Conservation (phyloP, 2,113 vertebrate species). For the Pampusana beccarii region DNA sequence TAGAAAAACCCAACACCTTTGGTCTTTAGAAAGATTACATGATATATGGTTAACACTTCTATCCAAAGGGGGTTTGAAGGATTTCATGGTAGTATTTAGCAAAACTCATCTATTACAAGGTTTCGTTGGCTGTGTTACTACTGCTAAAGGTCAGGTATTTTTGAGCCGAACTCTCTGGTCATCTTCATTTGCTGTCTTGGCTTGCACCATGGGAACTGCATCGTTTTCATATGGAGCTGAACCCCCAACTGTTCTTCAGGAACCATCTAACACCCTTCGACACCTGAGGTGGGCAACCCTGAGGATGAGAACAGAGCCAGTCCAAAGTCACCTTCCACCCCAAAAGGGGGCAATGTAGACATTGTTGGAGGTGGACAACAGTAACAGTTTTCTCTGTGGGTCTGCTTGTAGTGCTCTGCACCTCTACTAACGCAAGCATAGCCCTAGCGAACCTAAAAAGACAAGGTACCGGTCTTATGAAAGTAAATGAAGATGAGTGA, state of each 20-base stretch:
- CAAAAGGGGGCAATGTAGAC: not conserved
- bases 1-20: not conserved
- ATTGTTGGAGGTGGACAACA: not conserved
- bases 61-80: not conserved
- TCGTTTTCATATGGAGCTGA: not conserved
- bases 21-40: not conserved
- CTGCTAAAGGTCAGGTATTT: not conserved
- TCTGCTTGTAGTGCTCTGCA: not conserved
- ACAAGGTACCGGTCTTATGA: not conserved
- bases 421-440: not conserved
- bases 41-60: not conserved
- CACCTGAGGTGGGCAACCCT: not conserved
- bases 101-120: not conserved
- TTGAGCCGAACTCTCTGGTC: not conserved
- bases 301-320: not conserved
- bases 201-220: accelerated
- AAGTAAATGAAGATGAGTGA: not conserved
- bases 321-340: not conserved
- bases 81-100: not conserved
- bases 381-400: not conserved
- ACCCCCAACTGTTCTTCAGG: not conserved
- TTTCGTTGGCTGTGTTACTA: not conserved
- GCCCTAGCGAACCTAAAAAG: not conserved
- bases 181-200: not conserved
- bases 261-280: not conserved